Conservation (phyloP, 2,113 vertebrate species). For the Pagrus major region DNA sequence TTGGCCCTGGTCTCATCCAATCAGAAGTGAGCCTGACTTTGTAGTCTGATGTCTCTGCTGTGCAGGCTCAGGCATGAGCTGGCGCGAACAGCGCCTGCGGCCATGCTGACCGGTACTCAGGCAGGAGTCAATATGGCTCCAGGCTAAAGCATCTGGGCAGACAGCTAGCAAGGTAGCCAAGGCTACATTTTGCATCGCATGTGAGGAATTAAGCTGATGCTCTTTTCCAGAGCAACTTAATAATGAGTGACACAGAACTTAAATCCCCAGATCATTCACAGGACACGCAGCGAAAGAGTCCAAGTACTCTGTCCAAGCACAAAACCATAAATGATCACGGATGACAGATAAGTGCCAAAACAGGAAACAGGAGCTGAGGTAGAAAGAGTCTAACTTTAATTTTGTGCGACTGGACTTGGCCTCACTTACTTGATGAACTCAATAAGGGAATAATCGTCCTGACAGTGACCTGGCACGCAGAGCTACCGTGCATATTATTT, state of each 20-base stretch:
- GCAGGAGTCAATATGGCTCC: constrained; percentile 76
- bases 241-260: constrained; percentile 48
- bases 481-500: not conserved
- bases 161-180: constrained; percentile 22
- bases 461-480: constrained; percentile 25
- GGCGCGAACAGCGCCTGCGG: constrained; percentile 63
- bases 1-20: constrained; percentile 51
- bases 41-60: constrained; percentile 58
- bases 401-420: constrained; percentile 34
- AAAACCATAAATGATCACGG: constrained; percentile 8
- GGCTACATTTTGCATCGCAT: constrained; percentile 35
- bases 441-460: constrained; percentile 15
- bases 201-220: constrained; percentile 37
- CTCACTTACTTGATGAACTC: constrained; percentile 4
- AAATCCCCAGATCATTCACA: constrained; percentile 13
- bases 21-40: constrained; percentile 55
- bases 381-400: constrained; percentile 17
- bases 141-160: constrained; percentile 70
- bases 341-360: constrained; percentile 33
- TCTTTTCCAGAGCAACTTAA: constrained; percentile 49
- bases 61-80: constrained; percentile 61
- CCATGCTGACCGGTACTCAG: constrained; percentile 68
- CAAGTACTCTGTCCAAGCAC: not conserved
- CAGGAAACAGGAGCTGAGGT: constrained; percentile 35
- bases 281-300: constrained; percentile 8